Percentiles rank a stretch among this genome's conserved stretches.
Evolutionary conservation across 2,888 invertebrate genomes (phyloP).

Genomic region (Limulus polyphemus): DNA sequence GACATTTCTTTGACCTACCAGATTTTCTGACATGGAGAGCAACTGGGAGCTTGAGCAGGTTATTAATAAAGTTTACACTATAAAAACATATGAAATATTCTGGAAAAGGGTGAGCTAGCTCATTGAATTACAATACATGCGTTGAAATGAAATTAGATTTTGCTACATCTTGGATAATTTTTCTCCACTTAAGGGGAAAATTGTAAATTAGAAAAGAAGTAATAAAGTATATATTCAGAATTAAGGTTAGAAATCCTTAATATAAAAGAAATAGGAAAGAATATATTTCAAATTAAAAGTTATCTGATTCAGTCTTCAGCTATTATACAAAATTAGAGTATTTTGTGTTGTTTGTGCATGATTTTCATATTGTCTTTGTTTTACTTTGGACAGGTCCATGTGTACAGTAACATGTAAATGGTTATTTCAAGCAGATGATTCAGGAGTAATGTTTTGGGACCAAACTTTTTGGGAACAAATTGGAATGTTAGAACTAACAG

Average conservation of each 20-base stretch:
- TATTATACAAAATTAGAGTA: background rate
- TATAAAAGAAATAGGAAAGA: no score
- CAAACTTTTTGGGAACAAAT: slow-evolving; percentile 55
- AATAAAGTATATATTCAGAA: no score
- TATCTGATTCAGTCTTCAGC: background rate
- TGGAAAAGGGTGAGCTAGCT: no score
- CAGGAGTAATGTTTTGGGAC: slow-evolving; percentile 50
- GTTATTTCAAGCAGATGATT: slow-evolving; percentile 55
- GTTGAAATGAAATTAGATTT: no score
- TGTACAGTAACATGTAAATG: slow-evolving; percentile 91
- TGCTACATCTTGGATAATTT: no score
- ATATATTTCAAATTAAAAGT: background rate
- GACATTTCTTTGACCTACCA: slow-evolving; percentile 75
- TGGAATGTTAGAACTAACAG: slow-evolving; percentile 57
- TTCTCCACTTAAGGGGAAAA: no score
- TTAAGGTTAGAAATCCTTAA: no score
- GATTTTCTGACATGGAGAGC: slow-evolving; percentile 90
- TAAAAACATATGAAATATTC: background rate
- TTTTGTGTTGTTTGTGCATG: background rate
- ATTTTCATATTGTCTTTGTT: background rate
- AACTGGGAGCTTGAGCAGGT: slow-evolving; percentile 57
- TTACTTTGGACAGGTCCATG: slow-evolving; percentile 50
- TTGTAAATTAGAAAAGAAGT: no score
- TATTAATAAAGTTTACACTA: slow-evolving; percentile 11
- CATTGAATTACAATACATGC: no score